Evolutionary conservation across 2,888 invertebrate genomes (phyloP), one percentile per base, ranked within the genome.

Genomic region (Synanthedon tipuliformis): DNA sequence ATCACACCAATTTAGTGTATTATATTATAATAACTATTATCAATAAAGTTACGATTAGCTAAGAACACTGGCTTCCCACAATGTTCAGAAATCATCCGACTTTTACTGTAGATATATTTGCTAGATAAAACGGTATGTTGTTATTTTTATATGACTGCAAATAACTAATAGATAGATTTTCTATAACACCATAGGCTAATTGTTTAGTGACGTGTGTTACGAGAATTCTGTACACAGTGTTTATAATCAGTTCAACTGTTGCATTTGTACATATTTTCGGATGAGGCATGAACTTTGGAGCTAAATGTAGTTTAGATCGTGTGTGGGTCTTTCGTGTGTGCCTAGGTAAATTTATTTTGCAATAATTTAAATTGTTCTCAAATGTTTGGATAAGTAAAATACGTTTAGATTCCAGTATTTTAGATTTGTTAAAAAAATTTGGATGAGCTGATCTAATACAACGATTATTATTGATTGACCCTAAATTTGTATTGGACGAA

Each of bases 71-170:
- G 83, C 82, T 85, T 82, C 68, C 73, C 72, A 72, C 77, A 80
- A 75, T 73, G 63, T 68, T 73, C 75, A 71, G 71, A 73, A 73
- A 69, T 75, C 70, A 80, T 74, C 75, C 67, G 75, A 70, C 71
- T 78, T 81, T 75, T 73, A 80, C 72, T 78, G 75, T 85, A 85
- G 82, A 77, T 77, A 34, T 34, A 79, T 79, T 81, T 79, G 81
- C 81, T 83, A 85, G 84, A 67, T 72, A 74, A 73, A 73, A 78
- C 74, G 66, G 75, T 85, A 73, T 81, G 82, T 85, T 86, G 79
- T 87, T 87, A 86, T 84, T 87, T 86, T 86, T 86, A 82, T 86
- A 86, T 84, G 83, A 82, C 75, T 83, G 81, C 85, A 82, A 83
- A 75, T 75, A 72, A 79, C 68, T 71, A 71, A 75, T 78, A 81